These are phyloP conservation scores for Microtus montanus DNA, from an alignment of 2,113 vertebrate species.

Conservation along the genomic window DNA sequence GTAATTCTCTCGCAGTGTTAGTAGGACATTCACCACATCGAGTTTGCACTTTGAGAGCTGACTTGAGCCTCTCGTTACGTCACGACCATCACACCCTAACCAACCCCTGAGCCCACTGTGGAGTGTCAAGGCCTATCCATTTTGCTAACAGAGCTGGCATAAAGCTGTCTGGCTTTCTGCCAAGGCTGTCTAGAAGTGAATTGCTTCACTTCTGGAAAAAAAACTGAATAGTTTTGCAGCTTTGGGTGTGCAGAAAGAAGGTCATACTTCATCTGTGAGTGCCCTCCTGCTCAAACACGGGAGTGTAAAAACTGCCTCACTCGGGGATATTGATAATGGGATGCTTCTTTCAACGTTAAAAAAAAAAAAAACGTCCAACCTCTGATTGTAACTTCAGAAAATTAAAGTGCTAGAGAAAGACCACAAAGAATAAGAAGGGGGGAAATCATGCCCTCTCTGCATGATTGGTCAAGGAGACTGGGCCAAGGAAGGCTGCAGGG, in stretches of 20 bases:
- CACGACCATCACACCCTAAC: too few species aligned
- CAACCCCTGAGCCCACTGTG: background rate
- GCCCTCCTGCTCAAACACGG: fast-evolving
- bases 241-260: background rate
- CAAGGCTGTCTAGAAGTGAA: slow-evolving; percentile 2
- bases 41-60: slow-evolving; percentile 3
- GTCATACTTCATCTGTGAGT: background rate
- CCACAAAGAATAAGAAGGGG: background rate
- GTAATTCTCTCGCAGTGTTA: background rate
- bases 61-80: background rate
- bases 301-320: background rate
- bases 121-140: background rate
- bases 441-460: background rate
- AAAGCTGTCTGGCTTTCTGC: background rate
- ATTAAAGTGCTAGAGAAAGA: slow-evolving; percentile 36
- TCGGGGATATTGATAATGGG: background rate
- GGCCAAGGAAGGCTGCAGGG: background rate
- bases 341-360: background rate
- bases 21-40: background rate
- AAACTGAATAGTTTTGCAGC: slow-evolving; percentile 2
- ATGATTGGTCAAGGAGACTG: background rate
- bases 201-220: background rate
- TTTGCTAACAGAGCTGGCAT: background rate
- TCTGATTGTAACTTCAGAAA: slow-evolving; percentile 43
- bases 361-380: background rate